phyloP scores from a whole-genome alignment of 2,113 vertebrate genomes.

The Brevimyrus niger region DNA sequence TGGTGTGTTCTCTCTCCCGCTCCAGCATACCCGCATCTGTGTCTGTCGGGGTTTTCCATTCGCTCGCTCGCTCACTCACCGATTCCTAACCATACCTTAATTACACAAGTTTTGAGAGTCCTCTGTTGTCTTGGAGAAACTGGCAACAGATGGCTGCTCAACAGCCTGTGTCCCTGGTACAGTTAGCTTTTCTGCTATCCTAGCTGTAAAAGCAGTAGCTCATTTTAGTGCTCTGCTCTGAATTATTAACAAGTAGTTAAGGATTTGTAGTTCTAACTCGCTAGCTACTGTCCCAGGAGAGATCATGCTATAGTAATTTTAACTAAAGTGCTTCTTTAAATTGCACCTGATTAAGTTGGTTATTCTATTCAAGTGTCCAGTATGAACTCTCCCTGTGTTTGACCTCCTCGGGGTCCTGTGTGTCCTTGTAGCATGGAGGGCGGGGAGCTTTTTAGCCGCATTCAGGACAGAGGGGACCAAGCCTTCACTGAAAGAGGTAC shows the following conservation, averaged over 20 bases:
- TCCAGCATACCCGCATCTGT: background rate
- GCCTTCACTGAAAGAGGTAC: slow-evolving; percentile 75
- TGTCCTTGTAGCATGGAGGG: slow-evolving; percentile 61
- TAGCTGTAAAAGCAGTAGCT: background rate
- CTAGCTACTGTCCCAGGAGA: background rate
- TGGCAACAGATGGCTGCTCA: background rate
- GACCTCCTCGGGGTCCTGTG: slow-evolving; percentile 26
- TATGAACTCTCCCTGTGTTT: background rate
- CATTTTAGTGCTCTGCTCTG: background rate
- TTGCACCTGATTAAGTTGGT: background rate
- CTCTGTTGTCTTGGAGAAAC: background rate
- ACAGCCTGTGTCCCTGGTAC: background rate
- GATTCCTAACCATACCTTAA: background rate
- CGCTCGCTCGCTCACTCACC: background rate
- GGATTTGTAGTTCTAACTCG: background rate
- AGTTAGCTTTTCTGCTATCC: background rate
- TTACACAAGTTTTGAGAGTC: background rate
- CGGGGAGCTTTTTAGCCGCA: slow-evolving; percentile 73
- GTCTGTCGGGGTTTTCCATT: background rate
- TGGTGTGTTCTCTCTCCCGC: slow-evolving; percentile 39
- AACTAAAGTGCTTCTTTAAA: background rate
- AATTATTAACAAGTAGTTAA: background rate
- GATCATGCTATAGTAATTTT: background rate
- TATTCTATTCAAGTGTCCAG: background rate
- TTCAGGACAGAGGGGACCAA: slow-evolving; percentile 75